A percentile compares a stretch with the other conserved stretches of the same genome.
Conservation (phyloP, 2,888 invertebrate species). For the Eupithecia pulchellata region DNA sequence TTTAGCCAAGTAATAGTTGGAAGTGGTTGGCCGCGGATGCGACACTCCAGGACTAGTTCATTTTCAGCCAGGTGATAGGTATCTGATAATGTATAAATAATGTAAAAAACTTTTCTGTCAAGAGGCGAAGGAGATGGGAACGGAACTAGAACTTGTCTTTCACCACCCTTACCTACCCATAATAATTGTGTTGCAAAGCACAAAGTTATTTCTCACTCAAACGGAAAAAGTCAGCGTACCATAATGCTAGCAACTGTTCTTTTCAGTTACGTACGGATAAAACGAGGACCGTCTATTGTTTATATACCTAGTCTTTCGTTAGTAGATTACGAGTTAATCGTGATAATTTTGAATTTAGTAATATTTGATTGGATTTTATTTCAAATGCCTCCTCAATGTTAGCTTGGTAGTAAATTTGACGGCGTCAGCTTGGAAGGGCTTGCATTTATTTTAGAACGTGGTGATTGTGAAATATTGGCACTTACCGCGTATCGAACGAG, state of each 20-base stretch:
- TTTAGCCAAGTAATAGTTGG: constrained; percentile 92
- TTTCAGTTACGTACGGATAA: no score
- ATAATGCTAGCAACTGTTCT: background rate
- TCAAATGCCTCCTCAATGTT: background rate
- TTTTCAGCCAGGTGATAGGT: constrained; percentile 89
- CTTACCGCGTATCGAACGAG: constrained; percentile 89
- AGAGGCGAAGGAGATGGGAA: background rate
- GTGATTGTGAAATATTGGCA: constrained; percentile 8
- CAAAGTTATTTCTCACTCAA: background rate
- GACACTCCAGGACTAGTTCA: constrained; percentile 91
- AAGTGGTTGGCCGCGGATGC: constrained; percentile 90
- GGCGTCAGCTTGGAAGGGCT: background rate
- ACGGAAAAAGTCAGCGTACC: background rate
- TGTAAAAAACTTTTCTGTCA: background rate
- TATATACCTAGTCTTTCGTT: background rate
- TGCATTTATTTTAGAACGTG: background rate
- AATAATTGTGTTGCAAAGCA: background rate
- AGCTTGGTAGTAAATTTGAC: background rate
- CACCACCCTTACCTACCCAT: background rate
- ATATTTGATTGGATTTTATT: background rate
- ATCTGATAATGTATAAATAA: constrained; percentile 77
- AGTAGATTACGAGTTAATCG: background rate
- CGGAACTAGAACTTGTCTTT: background rate
- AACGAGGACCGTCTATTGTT: background rate
- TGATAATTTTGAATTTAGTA: background rate